Base-by-base conservation (phyloP, 2,113 vertebrate genomes). In the Tenebrosternarchus preto region DNA sequence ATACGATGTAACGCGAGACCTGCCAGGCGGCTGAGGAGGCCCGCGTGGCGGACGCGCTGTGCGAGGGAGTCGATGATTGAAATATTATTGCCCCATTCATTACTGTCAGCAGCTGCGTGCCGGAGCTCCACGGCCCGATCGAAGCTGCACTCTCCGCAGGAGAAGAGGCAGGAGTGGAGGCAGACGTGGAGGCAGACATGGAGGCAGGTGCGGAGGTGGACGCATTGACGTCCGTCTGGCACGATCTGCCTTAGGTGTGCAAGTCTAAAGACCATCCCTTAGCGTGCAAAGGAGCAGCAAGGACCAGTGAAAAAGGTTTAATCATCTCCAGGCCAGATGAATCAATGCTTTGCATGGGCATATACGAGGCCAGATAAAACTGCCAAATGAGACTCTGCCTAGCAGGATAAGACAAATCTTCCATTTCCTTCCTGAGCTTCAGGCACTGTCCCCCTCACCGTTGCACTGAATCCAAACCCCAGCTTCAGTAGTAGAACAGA, bases 321-420 rank as follows among this genome's bases (percentile, higher is more conserved):
- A 89, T 90, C 85, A 89, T 86, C 85, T 84, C 83, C 84, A 85
- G 77, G 71, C 76, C 53, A 76, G 85, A 90, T 89, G 83, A 89
- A 86, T 88, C 71, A 19, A 86, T 29, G 70, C 70, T 84, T 88
- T 83, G 81, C 84, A 84, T 81, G 84, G 80, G 76, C 85, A 83
- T 86, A 86, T 86, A 86, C 71, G 80, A 76, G 80, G 71, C 19
- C 17, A 87, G 89, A 91, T 92, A 88, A 86, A 86, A 88, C 73
- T 86, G 86, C 72, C 75, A 81, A 79, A 87, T 85, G 81, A 88
- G 84, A 87, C 88, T 89, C 89, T 91, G 90, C 82, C 59, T 12
- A 80, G 83, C 75, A 80, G 87, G 91, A 92, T 92, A 90, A 92
- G 85, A 56, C 53, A 63, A 64, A 89, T 86, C 87, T 90, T 85